phyloP scores from a whole-genome alignment of 2,797 vertebrate species.

The Cynodonichthys magdalenae region DNA sequence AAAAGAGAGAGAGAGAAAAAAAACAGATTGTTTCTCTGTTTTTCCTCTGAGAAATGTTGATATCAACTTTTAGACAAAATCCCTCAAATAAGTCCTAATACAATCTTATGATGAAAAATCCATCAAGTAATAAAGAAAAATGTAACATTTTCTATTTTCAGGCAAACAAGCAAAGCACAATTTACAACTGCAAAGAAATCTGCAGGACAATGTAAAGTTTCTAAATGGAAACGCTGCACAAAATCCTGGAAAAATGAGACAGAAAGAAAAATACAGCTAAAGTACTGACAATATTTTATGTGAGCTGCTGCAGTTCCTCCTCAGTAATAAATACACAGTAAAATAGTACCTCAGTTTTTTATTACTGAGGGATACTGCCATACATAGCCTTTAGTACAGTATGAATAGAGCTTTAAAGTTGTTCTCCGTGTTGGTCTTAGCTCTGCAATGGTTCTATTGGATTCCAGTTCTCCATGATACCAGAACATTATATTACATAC shows the following conservation, averaged over 20 bases:
- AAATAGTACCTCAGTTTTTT: background rate
- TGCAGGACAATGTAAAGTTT: background rate
- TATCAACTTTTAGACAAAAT: background rate
- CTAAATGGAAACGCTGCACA: background rate
- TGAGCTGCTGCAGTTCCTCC: background rate
- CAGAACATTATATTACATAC: no score
- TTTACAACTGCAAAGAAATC: background rate
- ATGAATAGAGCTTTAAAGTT: background rate
- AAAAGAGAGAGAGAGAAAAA: background rate
- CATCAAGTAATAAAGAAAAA: no score
- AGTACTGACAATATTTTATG: background rate
- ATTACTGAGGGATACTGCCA: background rate
- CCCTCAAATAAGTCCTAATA: background rate
- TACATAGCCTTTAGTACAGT: background rate
- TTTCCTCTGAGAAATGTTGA: constrained; percentile 1
- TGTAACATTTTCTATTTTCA: no score
- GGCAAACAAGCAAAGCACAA: no score
- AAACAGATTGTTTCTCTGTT: background rate
- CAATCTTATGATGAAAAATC: background rate
- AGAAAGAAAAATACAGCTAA: background rate
- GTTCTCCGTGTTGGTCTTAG: background rate
- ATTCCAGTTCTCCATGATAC: no score
- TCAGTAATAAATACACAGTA: background rate
- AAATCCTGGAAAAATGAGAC: background rate
- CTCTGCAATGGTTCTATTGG: no score